Evolutionary conservation across 2,888 invertebrate genomes (phyloP).

Genomic region (Sinelater perroti): DNA sequence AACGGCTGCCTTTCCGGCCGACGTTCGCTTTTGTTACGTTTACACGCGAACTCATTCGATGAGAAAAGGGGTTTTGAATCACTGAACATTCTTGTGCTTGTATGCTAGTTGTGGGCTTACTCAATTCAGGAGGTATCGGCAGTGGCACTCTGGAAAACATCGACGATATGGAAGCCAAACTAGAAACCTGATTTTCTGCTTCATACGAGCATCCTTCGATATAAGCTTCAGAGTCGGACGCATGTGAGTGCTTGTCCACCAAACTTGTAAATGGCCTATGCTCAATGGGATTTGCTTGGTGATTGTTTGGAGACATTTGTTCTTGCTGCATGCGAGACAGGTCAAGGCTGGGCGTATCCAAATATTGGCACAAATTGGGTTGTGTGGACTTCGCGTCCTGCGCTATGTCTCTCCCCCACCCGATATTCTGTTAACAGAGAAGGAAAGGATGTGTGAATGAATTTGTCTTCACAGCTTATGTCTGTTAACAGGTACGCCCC

Average conservation of each 20-base stretch:
- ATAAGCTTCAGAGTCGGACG: conserved; percentile 1
- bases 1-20: conserved; percentile 69
- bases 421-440: conserved; percentile 73
- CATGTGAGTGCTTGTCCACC: conserved; percentile 1
- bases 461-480: conserved; percentile 41
- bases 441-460: conserved; percentile 66
- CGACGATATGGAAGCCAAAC: conserved; percentile 22
- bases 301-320: conserved; percentile 8
- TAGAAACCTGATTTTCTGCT: conserved; percentile 13
- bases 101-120: conserved; percentile 46
- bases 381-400: conserved; percentile 55
- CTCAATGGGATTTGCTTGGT: conserved; percentile 6
- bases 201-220: conserved; percentile 7
- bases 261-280: neutral
- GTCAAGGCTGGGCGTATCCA: conserved; percentile 41
- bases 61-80: conserved; percentile 49
- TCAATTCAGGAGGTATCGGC: conserved; percentile 49
- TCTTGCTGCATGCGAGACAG: conserved; percentile 19
- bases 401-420: conserved; percentile 63
- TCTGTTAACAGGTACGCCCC: conserved; percentile 28
- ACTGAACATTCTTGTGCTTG: conserved; percentile 59
- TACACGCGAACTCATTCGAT: conserved; percentile 15
- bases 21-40: conserved; percentile 35
- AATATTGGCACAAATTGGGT: conserved; percentile 44
- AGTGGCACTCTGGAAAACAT: conserved; percentile 43